Conservation (phyloP, 2,113 vertebrate genomes). For the Oreochromis tanganicae region DNA sequence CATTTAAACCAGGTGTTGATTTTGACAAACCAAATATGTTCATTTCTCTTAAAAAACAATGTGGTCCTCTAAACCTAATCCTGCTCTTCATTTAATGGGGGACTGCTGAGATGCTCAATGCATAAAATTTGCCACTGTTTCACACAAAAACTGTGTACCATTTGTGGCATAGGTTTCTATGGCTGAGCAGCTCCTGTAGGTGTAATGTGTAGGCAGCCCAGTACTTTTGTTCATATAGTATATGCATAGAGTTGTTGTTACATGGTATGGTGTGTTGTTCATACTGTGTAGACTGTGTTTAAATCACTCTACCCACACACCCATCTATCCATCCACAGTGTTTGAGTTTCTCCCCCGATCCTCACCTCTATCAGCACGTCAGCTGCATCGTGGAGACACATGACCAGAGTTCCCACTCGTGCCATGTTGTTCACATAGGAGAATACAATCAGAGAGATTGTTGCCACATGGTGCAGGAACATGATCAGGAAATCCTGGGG, state of each 20-base stretch:
- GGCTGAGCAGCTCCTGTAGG: background rate
- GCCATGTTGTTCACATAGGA: constrained; percentile 96
- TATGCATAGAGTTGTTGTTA: background rate
- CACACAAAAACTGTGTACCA: background rate
- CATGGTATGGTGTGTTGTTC: background rate
- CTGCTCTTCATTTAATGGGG: background rate
- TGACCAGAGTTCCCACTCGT: constrained; percentile 85
- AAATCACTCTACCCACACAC: background rate
- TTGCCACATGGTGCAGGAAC: constrained; percentile 88
- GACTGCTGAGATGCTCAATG: background rate
- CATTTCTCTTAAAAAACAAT: background rate
- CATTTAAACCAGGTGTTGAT: background rate
- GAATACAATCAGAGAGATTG: constrained; percentile 84
- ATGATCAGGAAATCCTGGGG: constrained; percentile 91
- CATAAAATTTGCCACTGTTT: background rate
- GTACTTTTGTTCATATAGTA: background rate
- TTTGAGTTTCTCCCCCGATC: background rate
- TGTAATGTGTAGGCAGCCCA: background rate
- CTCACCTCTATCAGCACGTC: constrained; percentile 94
- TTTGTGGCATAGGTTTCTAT: background rate
- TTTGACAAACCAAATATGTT: background rate
- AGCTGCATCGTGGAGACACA: constrained; percentile 88
- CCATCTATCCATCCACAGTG: background rate
- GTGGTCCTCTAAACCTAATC: background rate
- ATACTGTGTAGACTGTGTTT: background rate